Conservation (phyloP, 1,140 invertebrate species). For the Plectus sambesii region DNA sequence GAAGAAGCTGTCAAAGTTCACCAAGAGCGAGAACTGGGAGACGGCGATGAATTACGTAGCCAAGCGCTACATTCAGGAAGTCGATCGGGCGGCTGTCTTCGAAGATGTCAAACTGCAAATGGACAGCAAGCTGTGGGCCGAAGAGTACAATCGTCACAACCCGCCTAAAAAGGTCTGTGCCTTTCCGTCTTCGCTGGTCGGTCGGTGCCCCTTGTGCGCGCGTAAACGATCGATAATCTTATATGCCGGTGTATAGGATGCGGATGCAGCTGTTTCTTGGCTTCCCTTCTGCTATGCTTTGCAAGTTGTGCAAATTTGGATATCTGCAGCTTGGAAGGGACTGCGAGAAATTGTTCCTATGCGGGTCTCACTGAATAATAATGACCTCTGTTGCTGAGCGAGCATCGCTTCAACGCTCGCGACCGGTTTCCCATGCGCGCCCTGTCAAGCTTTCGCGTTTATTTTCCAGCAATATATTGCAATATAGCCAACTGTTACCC, state of each 20-base stretch:
- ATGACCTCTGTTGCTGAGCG: too few species aligned
- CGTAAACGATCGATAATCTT: neutral
- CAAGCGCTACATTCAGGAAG: slow-evolving; percentile 53
- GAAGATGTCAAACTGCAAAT: slow-evolving; percentile 56
- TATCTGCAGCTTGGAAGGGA: too few species aligned
- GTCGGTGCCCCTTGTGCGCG: neutral
- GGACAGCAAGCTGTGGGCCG: slow-evolving; percentile 57
- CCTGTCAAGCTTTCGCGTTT: neutral
- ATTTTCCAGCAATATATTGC: neutral
- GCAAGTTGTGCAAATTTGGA: too few species aligned
- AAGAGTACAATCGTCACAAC: slow-evolving; percentile 56
- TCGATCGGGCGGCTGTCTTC: slow-evolving; percentile 52
- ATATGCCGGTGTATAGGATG: neutral
- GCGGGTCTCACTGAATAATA: too few species aligned
- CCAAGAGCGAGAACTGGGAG: slow-evolving; percentile 49
- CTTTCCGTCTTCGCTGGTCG: neutral
- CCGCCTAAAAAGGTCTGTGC: slow-evolving; percentile 54
- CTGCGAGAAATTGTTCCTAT: too few species aligned
- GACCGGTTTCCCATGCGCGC: too few species aligned
- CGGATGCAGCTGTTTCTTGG: neutral
- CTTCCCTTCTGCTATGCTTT: neutral
- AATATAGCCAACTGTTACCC: too few species aligned
- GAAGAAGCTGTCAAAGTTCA: slow-evolving; percentile 53
- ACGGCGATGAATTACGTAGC: slow-evolving; percentile 54
- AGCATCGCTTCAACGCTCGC: too few species aligned